These are phyloP conservation scores for Petaurus breviceps DNA, from an alignment of 2,113 vertebrate genomes.

Conservation along the genomic window DNA sequence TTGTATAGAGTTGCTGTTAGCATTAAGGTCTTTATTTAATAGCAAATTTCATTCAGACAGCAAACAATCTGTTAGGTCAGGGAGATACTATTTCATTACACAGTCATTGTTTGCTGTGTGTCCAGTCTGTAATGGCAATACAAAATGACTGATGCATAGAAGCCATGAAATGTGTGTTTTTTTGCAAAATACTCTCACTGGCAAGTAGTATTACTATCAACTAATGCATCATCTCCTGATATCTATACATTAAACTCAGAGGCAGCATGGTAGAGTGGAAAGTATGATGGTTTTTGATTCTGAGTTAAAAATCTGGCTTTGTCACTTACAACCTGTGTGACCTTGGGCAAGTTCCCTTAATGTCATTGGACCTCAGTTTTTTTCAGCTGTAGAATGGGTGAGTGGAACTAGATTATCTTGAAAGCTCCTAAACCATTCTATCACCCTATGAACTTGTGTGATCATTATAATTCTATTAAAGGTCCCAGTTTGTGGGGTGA, in stretches of 20 bases:
- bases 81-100: slow-evolving; percentile 50
- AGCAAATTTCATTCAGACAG: slow-evolving; percentile 31
- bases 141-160: neutral
- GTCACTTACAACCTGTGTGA: neutral
- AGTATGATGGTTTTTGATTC: neutral
- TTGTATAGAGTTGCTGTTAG: slow-evolving; percentile 40
- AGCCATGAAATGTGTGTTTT: neutral
- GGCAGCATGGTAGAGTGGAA: neutral
- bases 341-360: neutral
- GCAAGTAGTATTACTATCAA: neutral
- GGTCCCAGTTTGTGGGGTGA: neutral
- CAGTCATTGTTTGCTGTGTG: neutral
- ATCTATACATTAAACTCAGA: neutral
- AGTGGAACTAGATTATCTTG: neutral
- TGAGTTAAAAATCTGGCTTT: neutral
- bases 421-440: neutral
- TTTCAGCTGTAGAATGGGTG: too few relatives aligned
- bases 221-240: neutral
- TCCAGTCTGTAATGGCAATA: neutral
- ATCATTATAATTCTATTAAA: neutral
- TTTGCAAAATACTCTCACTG: neutral
- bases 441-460: neutral
- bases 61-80: slow-evolving; percentile 30
- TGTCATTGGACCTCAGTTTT: neutral
- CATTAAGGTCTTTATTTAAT: slow-evolving; percentile 47